phyloP scores from a whole-genome alignment of 2,113 vertebrate genomes.

The Grammomys dolichurus region DNA sequence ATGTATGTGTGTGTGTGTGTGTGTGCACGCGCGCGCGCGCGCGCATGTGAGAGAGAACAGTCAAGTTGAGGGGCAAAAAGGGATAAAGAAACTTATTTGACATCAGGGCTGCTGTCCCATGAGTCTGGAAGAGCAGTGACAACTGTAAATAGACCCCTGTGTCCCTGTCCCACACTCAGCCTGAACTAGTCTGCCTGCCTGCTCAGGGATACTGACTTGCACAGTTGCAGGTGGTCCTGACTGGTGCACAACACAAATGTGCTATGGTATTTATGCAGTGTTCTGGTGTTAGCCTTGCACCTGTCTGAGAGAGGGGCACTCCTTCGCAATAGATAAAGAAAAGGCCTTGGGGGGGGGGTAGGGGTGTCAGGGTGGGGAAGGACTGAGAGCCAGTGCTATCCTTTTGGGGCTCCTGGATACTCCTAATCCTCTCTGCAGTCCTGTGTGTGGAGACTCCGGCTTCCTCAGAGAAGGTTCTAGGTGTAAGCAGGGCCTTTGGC shows the following conservation, averaged over 20 bases:
- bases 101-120: constrained; percentile 15
- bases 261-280: not conserved
- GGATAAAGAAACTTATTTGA: not conserved
- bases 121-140: constrained; percentile 28
- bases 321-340: not conserved
- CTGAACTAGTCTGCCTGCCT: not conserved
- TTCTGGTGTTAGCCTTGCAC: not conserved
- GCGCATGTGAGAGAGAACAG: not conserved
- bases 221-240: constrained; percentile 1
- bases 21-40: not conserved
- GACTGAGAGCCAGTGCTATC: not conserved
- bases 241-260: not conserved
- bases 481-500: not conserved
- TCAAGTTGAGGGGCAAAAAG: not conserved
- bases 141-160: not conserved
- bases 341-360: not conserved
- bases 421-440: not conserved
- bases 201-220: not conserved
- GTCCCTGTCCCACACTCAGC: not conserved
- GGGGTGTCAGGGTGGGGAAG: not conserved
- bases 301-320: not conserved
- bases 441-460: constrained; percentile 20
- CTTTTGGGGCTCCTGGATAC: not conserved
- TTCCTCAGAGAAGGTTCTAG: constrained; percentile 29
- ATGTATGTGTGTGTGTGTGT: not conserved